Base-by-base conservation (phyloP, 2,113 vertebrate genomes). In the Albula glossodonta region DNA sequence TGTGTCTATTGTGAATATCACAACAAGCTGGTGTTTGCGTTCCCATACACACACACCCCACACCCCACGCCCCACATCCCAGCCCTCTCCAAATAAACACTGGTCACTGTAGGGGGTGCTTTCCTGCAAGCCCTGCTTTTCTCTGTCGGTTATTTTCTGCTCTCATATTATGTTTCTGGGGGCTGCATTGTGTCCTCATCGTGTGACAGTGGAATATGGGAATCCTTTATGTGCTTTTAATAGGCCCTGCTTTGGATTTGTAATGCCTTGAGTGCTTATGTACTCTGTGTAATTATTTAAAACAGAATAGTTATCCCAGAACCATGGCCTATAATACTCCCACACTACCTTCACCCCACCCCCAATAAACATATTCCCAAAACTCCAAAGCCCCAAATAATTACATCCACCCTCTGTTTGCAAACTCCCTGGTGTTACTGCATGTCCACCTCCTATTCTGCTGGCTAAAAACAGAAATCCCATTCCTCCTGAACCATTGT, bases 291-390 rank as follows among this genome's bases (percentile, higher is more conserved):
- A 94, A 92, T 91, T 94, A 90, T 91, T 90, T 94, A 94, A 94
- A 95, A 90, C 87, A 9, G 63, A 93, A 93, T 94, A 91, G 87
- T 88, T 93, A 95, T 95, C 93, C 94, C 94, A 95, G 94, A 95
- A 91, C 89, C 50, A 90, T 88, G 89, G 89, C 95, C 94, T 94
- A 95, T 94, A 92, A 92, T 90, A 89, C 90, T 87, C 92, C 89
- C 88, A 89, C 88, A 91, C 88, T 90, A 90, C 88, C 70, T 86
- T 91, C 88, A 91, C 90, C 88, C 78, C 86, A 92, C 92, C 91
- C 56, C 90, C 91, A 93, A 91, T 90, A 89, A 89, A 86, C 90
- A 92, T 89, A 91, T 88, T 94, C 94, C 86, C 80, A 63, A 92
- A 89, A 84, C 88, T 83, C 83, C 74, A 86, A 87, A 57, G 22